A percentile compares a stretch with the other conserved stretches of the same genome.
These are phyloP conservation scores for Drosophila incognita DNA, from an alignment of 2,888 invertebrate species.

Conservation along the genomic window DNA sequence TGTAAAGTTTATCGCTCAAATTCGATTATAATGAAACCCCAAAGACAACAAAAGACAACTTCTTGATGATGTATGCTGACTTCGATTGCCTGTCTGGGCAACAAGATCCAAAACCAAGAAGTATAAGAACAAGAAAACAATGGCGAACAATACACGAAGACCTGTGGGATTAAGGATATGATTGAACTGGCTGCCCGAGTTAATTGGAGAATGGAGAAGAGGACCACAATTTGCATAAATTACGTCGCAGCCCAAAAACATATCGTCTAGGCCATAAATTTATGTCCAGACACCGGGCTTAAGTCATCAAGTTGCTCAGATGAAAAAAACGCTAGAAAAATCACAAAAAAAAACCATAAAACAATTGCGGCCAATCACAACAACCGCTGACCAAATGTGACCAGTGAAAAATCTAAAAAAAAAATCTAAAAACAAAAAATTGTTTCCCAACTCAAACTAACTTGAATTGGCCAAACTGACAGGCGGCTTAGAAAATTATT, in stretches of 20 bases:
- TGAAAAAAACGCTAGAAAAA: slow-evolving; percentile 18
- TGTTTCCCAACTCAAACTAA: slow-evolving; percentile 19
- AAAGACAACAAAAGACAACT: slow-evolving; percentile 65
- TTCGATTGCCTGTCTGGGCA: slow-evolving; percentile 34
- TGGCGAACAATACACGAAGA: slow-evolving; percentile 33
- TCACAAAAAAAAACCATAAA: slow-evolving; percentile 17
- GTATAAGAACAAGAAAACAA: slow-evolving; percentile 24
- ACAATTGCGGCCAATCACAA: slow-evolving; percentile 13
- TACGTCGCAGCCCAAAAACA: slow-evolving; percentile 49
- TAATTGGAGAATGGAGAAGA: slow-evolving; percentile 59
- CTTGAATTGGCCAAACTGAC: slow-evolving; percentile 40
- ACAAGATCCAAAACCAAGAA: slow-evolving; percentile 15
- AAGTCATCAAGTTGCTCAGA: slow-evolving; percentile 62
- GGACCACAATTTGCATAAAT: slow-evolving; percentile 76
- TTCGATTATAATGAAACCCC: slow-evolving; percentile 76
- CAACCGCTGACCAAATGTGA: slow-evolving; percentile 57
- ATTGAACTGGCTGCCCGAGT: slow-evolving; percentile 70
- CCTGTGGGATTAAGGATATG: slow-evolving; percentile 65
- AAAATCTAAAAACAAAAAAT: slow-evolving; percentile 6
- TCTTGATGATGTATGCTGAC: slow-evolving; percentile 41
- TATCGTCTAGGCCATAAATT: slow-evolving; percentile 74
- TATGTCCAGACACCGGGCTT: slow-evolving; percentile 62
- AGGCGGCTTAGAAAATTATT: slow-evolving; percentile 54
- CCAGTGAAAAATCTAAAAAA: slow-evolving; percentile 37
- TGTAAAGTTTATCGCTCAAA: slow-evolving; percentile 79